A percentile compares a stretch with the other conserved stretches of the same genome.
Evolutionary conservation across 1,140 invertebrate genomes (phyloP).

Genomic region (Drosophila nigromelanica): DNA sequence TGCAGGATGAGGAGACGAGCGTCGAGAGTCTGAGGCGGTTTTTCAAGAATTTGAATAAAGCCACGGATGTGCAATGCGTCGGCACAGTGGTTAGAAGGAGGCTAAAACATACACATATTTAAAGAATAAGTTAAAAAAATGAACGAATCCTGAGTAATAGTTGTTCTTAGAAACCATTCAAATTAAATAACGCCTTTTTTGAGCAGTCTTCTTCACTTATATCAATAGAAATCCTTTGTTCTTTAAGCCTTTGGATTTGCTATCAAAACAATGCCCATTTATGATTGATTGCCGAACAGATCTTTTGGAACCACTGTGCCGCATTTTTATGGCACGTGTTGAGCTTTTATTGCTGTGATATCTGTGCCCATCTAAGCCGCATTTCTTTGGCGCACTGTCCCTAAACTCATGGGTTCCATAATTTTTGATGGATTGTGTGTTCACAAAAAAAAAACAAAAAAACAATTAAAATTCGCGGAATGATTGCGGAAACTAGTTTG

Average conservation of each 20-base stretch:
- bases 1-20: slow-evolving; percentile 3
- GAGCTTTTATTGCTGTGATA: slow-evolving; percentile 11
- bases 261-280: neutral
- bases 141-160: too few relatives aligned
- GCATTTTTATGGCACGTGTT: slow-evolving; percentile 35
- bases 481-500: slow-evolving; percentile 67
- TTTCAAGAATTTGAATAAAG: neutral
- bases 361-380: slow-evolving; percentile 39
- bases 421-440: slow-evolving; percentile 72
- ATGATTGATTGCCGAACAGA: neutral
- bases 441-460: slow-evolving; percentile 9
- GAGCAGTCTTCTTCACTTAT: too few relatives aligned
- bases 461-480: slow-evolving; percentile 56
- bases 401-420: slow-evolving; percentile 21
- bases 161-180: too few relatives aligned
- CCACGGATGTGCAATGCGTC: slow-evolving; percentile 3
- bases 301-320: slow-evolving; percentile 3
- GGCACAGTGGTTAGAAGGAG: slow-evolving; percentile 24
- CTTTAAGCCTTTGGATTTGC: neutral
- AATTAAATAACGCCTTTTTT: too few relatives aligned
- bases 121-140: too few relatives aligned
- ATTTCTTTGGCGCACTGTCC: slow-evolving; percentile 34
- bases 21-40: neutral
- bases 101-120: too few relatives aligned
- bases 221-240: neutral